A percentile compares a stretch with the other conserved stretches of the same genome.
Evolutionary conservation across 2,113 vertebrate species (phyloP).

Genomic region (Uropsilus gracilis): DNA sequence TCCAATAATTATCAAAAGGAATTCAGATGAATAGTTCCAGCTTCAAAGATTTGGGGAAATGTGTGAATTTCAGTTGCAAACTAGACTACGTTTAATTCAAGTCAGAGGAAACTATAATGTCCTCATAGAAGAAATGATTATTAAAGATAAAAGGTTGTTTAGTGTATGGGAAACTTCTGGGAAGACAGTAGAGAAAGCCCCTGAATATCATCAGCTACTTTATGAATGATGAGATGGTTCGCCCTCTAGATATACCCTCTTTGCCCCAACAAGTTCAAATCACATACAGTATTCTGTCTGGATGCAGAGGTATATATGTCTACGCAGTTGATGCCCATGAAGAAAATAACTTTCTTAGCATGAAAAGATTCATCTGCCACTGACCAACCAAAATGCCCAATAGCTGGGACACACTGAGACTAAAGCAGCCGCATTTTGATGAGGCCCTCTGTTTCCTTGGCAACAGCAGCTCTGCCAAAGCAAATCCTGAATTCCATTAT

Average conservation of each 20-base stretch:
- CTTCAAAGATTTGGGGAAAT: neutral
- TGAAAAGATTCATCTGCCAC: neutral
- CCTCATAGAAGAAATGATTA: neutral
- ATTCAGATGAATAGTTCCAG: neutral
- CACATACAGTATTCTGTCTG: neutral
- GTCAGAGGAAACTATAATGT: neutral
- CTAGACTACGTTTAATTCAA: neutral
- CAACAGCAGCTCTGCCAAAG: neutral
- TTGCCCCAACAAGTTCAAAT: neutral
- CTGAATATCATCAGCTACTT: neutral
- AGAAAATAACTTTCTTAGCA: neutral
- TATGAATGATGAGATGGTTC: neutral
- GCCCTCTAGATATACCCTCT: neutral
- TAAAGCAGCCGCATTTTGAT: neutral
- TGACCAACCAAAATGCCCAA: neutral
- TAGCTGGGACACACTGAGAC: neutral
- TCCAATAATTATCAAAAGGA: neutral
- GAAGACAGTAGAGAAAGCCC: neutral
- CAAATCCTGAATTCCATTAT: neutral
- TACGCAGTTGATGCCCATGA: neutral
- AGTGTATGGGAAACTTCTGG: neutral
- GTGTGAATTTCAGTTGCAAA: neutral
- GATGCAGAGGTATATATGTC: neutral
- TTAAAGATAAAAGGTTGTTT: neutral
- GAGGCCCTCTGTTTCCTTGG: neutral